Base-by-base conservation (phyloP, 2,113 vertebrate species). In the Gallinago media region DNA sequence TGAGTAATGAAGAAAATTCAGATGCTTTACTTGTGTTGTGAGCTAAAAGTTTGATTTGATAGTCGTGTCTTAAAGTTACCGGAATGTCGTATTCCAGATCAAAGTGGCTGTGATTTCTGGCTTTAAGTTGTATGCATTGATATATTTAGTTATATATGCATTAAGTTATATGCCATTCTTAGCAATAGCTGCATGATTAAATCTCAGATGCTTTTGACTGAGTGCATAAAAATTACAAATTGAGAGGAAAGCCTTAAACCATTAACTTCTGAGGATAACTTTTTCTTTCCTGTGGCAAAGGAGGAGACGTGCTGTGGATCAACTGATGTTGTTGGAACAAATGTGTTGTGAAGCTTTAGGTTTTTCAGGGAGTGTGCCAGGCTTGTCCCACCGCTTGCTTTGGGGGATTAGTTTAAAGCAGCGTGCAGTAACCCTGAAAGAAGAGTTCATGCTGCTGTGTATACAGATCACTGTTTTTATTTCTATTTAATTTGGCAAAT, bases 401-500 rank as follows among this genome's bases (percentile, higher is more conserved):
- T 87, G 75, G 42, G 15, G 58, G 89, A 74, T 91, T 93, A 86
- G 88, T 56, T 58, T 61, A 78, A 62, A 71, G 72, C 96, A n/a
- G 47, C 29, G 78, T 46, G 75, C 67, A 11, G 0, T 13, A 70
- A 11, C 58, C 52, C 46, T 58, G 74, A 62, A 72, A 78, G 14
- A 32, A 42, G 83, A 15, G 74, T 40, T 75, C 22, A 3, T 61
- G 80, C 95, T 82, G 92, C 71, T 72, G 42, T 74, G 56, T 63
- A 61, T 61, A 78, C 85, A 91, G 49, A n/a, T 21, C 42, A 11
- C 46, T 92, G 83, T 44, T 73, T 88, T 63, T 29, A 32, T 88
- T 76, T 72, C 71, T 65, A 11, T 63, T 63, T 55, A 42, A 77
- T 55, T 23, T 42, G 44, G 40, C 49, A 32, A 16, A n/a, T 11